Evolutionary conservation across 2,888 invertebrate genomes (phyloP).

Genomic region (Pocota personata): DNA sequence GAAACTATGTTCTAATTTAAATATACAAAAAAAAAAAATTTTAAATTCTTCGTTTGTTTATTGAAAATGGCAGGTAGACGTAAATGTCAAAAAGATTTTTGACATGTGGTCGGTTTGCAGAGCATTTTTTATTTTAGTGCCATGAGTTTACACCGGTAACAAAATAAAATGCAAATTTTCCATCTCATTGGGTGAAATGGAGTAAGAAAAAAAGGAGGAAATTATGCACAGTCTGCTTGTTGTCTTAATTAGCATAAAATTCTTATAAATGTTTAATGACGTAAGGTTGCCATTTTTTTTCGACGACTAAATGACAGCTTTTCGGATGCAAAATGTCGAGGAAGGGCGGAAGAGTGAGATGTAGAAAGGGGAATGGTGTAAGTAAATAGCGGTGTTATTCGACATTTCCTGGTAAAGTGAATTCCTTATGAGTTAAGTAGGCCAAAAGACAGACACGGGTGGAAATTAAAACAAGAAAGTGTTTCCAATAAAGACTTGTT

Average conservation of each 20-base stretch:
- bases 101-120: background rate
- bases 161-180: slow-evolving; percentile 31
- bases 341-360: background rate
- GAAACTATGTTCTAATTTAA: slow-evolving; percentile 32
- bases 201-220: background rate
- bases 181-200: background rate
- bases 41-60: background rate
- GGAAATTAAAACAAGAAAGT: too few species aligned
- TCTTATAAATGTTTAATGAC: slow-evolving; percentile 33
- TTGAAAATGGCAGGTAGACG: slow-evolving; percentile 14
- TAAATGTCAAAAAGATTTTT: background rate
- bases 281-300: slow-evolving; percentile 17
- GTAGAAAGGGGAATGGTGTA: too few species aligned
- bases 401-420: background rate
- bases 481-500: too few species aligned
- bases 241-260: slow-evolving; percentile 37
- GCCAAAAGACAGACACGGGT: background rate
- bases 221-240: background rate
- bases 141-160: slow-evolving; percentile 1
- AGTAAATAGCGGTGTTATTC: slow-evolving; percentile 2
- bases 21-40: background rate
- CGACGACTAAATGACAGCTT: background rate
- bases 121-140: background rate
- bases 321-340: slow-evolving; percentile 2
- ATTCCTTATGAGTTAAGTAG: background rate